Conservation (phyloP, 2,888 invertebrate species). For the Rhagonycha lutea region DNA sequence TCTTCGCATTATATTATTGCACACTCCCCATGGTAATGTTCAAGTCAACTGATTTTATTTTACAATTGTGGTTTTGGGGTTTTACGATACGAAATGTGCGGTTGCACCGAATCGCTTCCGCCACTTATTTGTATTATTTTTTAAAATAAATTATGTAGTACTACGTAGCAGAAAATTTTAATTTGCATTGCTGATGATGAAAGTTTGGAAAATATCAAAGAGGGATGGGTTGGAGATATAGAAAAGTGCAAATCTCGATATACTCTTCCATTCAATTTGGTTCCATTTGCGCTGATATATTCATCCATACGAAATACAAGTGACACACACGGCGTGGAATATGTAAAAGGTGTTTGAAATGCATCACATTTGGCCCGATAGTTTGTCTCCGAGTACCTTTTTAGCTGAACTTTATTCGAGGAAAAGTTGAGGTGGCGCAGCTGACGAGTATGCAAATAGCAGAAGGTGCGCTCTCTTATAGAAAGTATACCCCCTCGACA, state of each 20-base stretch:
- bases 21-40: conserved; percentile 37
- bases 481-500: conserved; percentile 32
- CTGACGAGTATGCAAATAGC: conserved; percentile 60
- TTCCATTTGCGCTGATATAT: conserved; percentile 45
- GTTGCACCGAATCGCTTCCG: not conserved
- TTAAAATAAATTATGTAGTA: not conserved
- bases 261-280: conserved; percentile 39
- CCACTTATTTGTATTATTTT: not conserved
- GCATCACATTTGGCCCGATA: conserved; percentile 55
- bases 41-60: conserved; percentile 37
- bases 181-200: conserved; percentile 7
- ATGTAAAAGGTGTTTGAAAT: conserved; percentile 53
- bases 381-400: conserved; percentile 55
- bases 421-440: conserved; percentile 59
- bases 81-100: not conserved
- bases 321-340: conserved; percentile 44
- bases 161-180: not conserved
- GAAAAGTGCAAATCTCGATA: conserved; percentile 28
- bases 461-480: conserved; percentile 43
- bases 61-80: conserved; percentile 27
- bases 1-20: conserved; percentile 47
- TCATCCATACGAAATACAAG: conserved; percentile 47
- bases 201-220: not conserved
- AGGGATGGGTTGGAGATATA: conserved; percentile 16
- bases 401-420: conserved; percentile 53